Evolutionary conservation across 2,888 invertebrate genomes (phyloP).

Genomic region (Trichopoda pennipes): DNA sequence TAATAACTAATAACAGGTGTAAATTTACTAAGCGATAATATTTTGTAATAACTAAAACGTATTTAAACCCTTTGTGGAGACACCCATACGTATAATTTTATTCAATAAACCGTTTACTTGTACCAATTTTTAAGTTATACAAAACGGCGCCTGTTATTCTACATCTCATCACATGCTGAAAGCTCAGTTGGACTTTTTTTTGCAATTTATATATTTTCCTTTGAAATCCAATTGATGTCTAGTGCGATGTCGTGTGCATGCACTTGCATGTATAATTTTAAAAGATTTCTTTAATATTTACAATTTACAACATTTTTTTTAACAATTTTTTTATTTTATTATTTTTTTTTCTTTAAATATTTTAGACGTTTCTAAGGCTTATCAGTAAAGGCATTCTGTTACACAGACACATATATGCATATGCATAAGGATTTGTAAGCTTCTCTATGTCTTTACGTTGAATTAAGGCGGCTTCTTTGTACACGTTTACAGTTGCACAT

Average conservation of each 20-base stretch:
- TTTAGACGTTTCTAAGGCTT: conserved; percentile 50
- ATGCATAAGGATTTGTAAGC: neutral
- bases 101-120: conserved; percentile 51
- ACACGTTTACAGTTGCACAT: conserved; percentile 66
- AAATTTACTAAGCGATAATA: too few species aligned
- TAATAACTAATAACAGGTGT: too few species aligned
- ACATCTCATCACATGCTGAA: conserved; percentile 58
- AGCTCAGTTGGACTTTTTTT: conserved; percentile 40
- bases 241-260: conserved; percentile 62
- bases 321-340: conserved; percentile 39
- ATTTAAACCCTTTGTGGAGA: conserved; percentile 7
- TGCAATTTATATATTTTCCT: conserved; percentile 23
- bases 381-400: conserved; percentile 37
- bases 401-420: neutral
- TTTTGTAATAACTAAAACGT: too few species aligned
- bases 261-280: conserved; percentile 66
- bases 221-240: conserved; percentile 57
- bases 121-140: conserved; percentile 41
- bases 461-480: conserved; percentile 57
- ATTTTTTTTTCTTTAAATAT: conserved; percentile 49
- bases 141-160: conserved; percentile 62
- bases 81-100: conserved; percentile 42
- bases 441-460: conserved; percentile 27
- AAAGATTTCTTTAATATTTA: conserved; percentile 59
- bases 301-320: conserved; percentile 62